Evolutionary conservation across 2,888 invertebrate genomes (phyloP).

Genomic region (Lottia scabra): DNA sequence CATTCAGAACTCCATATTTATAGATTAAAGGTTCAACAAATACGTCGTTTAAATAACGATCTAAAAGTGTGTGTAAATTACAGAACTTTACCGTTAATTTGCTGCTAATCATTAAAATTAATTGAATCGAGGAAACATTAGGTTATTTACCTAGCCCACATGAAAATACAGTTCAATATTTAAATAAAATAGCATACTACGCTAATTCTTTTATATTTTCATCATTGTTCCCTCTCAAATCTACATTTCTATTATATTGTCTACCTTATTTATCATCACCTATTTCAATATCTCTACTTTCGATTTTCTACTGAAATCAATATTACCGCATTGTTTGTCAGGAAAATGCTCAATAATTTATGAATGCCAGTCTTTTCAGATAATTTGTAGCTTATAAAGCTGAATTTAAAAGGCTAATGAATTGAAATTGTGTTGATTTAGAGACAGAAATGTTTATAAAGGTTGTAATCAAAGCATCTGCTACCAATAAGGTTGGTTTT

Average conservation of each 20-base stretch:
- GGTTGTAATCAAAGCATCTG: neutral
- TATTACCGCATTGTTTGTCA: neutral
- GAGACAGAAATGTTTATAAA: slow-evolving; percentile 1
- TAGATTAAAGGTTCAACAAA: neutral
- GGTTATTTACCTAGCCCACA: neutral
- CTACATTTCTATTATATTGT: neutral
- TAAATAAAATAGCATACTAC: neutral
- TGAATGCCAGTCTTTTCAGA: neutral
- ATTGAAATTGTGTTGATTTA: neutral
- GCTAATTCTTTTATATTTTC: too few relatives aligned
- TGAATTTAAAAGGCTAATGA: neutral
- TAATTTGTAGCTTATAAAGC: neutral
- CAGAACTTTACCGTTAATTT: neutral
- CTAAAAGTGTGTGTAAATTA: neutral
- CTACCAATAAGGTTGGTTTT: too few relatives aligned
- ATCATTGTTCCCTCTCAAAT: neutral
- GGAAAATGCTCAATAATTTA: neutral
- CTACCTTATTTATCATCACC: neutral
- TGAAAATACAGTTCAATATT: slow-evolving; percentile 3
- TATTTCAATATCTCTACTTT: neutral
- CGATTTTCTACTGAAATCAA: neutral
- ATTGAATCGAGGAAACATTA: neutral
- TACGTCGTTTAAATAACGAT: neutral
- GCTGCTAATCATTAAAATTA: neutral
- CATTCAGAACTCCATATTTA: neutral